phyloP scores from a whole-genome alignment of 2,888 invertebrate species.

The Acanthopleura granulata region DNA sequence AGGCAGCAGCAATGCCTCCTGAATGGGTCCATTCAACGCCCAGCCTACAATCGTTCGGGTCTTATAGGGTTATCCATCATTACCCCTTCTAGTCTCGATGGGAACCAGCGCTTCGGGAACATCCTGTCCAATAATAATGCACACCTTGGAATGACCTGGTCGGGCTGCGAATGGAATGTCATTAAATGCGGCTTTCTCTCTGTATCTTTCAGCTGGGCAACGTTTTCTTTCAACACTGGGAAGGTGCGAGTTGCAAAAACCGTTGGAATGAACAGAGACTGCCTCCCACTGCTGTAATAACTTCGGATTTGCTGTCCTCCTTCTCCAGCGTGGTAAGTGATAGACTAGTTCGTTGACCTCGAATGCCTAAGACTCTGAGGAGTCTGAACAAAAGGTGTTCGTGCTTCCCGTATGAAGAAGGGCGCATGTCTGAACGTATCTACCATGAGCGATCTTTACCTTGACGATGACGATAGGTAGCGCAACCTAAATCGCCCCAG shows the following conservation, averaged over 20 bases:
- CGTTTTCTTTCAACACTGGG: not conserved
- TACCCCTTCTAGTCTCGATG: not conserved
- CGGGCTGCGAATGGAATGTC: slow-evolving; percentile 1
- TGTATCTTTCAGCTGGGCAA: not conserved
- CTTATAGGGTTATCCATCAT: slow-evolving; percentile 24
- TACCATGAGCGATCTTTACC: not conserved
- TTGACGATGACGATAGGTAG: not conserved
- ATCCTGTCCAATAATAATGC: slow-evolving; percentile 30
- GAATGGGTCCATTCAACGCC: slow-evolving; percentile 25
- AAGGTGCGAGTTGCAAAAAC: slow-evolving; percentile 11
- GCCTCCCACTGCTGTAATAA: not conserved
- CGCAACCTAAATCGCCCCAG: not conserved
- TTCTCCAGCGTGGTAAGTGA: slow-evolving; percentile 7
- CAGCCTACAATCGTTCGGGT: slow-evolving; percentile 25
- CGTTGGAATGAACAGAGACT: not conserved
- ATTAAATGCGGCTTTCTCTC: slow-evolving; percentile 19
- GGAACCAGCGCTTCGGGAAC: not conserved
- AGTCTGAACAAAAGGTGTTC: slow-evolving; percentile 15
- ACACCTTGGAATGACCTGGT: slow-evolving; percentile 2
- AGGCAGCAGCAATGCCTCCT: not conserved
- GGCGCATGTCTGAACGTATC: not conserved
- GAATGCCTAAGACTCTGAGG: not conserved
- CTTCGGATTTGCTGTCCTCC: not conserved
- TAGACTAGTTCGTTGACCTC: not conserved
- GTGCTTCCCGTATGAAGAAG: not conserved